These are phyloP conservation scores for Belonocnema kinseyi DNA, from an alignment of 1,140 invertebrate genomes.

Conservation along the genomic window DNA sequence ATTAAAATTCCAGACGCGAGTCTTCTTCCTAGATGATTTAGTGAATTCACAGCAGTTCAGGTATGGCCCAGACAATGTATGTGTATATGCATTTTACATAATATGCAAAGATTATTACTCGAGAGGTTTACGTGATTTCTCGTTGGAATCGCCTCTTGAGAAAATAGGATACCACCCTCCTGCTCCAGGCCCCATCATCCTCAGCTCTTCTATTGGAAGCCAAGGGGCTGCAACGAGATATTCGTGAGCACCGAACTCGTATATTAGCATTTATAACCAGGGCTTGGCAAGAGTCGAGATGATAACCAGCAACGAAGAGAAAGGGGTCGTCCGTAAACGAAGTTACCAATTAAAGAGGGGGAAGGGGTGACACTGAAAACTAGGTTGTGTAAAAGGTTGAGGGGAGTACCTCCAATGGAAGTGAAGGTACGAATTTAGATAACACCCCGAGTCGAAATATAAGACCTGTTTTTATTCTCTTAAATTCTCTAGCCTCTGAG, in stretches of 20 bases:
- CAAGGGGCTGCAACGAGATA: constrained; percentile 36
- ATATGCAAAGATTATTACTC: constrained; percentile 25
- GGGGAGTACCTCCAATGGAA: too few relatives aligned
- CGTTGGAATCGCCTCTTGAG: constrained; percentile 40
- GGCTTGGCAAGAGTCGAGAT: constrained; percentile 58
- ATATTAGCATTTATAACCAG: constrained; percentile 72
- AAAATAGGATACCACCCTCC: constrained; percentile 44
- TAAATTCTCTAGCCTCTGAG: too few relatives aligned
- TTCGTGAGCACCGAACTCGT: constrained; percentile 48
- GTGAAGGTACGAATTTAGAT: too few relatives aligned
- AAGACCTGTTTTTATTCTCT: too few relatives aligned
- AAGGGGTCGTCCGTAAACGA: background rate
- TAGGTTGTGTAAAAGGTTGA: too few relatives aligned
- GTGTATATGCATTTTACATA: constrained; percentile 27
- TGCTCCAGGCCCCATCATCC: background rate
- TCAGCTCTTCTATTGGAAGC: constrained; percentile 38
- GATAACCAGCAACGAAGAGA: constrained; percentile 49
- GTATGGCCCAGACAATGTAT: background rate
- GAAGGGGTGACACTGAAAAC: too few relatives aligned
- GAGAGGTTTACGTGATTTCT: constrained; percentile 45
- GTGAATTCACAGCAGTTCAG: background rate
- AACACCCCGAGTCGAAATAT: too few relatives aligned
- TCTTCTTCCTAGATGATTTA: constrained; percentile 6
- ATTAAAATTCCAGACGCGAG: constrained; percentile 4
- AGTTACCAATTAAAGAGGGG: too few relatives aligned